Evolutionary conservation across 2,888 invertebrate species (phyloP).

Genomic region (Deilephila elpenor): DNA sequence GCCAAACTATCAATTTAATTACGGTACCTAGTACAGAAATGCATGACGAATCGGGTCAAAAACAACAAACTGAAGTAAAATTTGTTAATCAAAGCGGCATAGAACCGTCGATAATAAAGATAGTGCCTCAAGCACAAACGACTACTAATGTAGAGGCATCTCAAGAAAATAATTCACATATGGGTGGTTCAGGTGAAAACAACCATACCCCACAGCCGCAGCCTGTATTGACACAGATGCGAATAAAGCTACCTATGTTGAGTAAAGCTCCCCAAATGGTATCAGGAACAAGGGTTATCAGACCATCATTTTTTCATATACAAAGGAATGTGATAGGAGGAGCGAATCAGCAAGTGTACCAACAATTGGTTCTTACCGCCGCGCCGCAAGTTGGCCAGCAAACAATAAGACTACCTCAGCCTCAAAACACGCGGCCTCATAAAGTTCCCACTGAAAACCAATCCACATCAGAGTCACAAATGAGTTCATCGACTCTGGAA

Average conservation of each 20-base stretch:
- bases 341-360: constrained; percentile 81
- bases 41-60: constrained; percentile 70
- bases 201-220: constrained; percentile 63
- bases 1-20: constrained; percentile 85
- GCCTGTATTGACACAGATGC: constrained; percentile 81
- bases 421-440: constrained; percentile 58
- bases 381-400: constrained; percentile 78
- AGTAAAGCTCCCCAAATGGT: constrained; percentile 83
- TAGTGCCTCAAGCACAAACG: constrained; percentile 71
- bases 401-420: constrained; percentile 71
- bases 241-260: constrained; percentile 81
- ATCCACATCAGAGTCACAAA: constrained; percentile 82
- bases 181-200: constrained; percentile 58
- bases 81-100: constrained; percentile 63
- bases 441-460: constrained; percentile 67
- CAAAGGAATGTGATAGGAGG: constrained; percentile 86
- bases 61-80: constrained; percentile 64
- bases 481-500: constrained; percentile 90
- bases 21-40: constrained; percentile 80
- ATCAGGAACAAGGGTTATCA: constrained; percentile 83
- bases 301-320: constrained; percentile 84
- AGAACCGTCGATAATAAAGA: constrained; percentile 78
- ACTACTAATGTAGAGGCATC: constrained; percentile 45
- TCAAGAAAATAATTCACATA: constrained; percentile 62
- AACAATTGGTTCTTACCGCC: constrained; percentile 79